phyloP scores from a whole-genome alignment of 2,113 vertebrate genomes.

The Gambusia affinis region DNA sequence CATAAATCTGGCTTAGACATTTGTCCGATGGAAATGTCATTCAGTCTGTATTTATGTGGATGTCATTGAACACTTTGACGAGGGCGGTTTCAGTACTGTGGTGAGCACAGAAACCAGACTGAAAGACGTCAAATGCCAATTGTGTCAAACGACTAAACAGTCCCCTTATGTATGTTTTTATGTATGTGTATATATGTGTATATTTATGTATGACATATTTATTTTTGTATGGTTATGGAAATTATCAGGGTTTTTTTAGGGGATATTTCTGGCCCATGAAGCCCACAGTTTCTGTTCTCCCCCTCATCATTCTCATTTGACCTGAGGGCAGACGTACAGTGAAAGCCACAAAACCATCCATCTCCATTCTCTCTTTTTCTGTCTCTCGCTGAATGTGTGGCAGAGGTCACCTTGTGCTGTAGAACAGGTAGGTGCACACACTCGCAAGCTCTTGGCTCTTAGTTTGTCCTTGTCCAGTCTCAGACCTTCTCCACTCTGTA shows the following conservation, averaged over 20 bases:
- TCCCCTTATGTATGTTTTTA: not conserved
- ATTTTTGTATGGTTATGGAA: not conserved
- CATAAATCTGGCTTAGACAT: too few relatives aligned
- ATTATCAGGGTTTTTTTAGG: not conserved
- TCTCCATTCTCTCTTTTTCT: constrained; percentile 30
- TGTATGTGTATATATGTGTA: too few relatives aligned
- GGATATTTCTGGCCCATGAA: not conserved
- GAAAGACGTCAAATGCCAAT: not conserved
- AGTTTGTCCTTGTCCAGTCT: constrained; percentile 45
- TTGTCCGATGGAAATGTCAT: too few relatives aligned
- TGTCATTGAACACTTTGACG: too few relatives aligned
- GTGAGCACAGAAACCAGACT: too few relatives aligned
- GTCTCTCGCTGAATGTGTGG: constrained; percentile 36
- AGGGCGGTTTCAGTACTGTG: too few relatives aligned
- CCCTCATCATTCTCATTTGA: constrained; percentile 3
- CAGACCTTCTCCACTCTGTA: constrained; percentile 26
- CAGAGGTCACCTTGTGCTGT: constrained; percentile 60
- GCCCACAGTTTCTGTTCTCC: not conserved
- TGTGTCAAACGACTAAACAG: not conserved
- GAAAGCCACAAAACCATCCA: constrained; percentile 55
- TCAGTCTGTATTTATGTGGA: too few relatives aligned
- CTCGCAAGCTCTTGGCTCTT: constrained; percentile 2
- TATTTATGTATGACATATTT: too few relatives aligned
- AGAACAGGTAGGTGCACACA: constrained; percentile 22
- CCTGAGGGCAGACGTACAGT: constrained; percentile 30